These are phyloP conservation scores for Bombylius discolor DNA, from an alignment of 2,888 invertebrate species.

Conservation along the genomic window DNA sequence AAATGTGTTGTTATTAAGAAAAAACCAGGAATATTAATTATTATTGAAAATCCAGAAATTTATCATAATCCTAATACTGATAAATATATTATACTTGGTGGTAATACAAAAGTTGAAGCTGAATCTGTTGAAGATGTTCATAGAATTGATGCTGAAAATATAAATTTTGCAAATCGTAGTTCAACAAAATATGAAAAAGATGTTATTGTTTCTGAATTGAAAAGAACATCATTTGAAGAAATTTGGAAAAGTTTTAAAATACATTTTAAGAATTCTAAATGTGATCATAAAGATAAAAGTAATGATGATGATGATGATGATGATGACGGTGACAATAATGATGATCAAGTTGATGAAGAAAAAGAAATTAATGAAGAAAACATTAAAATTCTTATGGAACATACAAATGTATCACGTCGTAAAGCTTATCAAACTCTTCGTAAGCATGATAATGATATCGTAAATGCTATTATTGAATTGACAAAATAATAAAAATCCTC, in stretches of 20 bases:
- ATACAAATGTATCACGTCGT: background rate
- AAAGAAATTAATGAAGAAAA: background rate
- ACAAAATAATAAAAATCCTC: background rate
- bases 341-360: background rate
- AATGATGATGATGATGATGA: no score
- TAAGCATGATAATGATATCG: background rate
- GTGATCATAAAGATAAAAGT: background rate
- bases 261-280: background rate
- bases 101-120: background rate
- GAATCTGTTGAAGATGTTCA: no score
- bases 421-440: background rate
- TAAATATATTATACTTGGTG: background rate
- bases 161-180: background rate
- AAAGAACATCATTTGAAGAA: background rate
- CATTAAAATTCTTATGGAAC: background rate
- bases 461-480: background rate
- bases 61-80: background rate
- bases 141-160: background rate
- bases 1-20: background rate
- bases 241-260: background rate
- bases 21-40: background rate
- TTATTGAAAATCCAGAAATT: background rate
- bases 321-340: background rate
- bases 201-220: no score
- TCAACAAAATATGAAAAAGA: no score